Conservation (phyloP, 2,797 vertebrate genomes). For the Apodemus agrarius region DNA sequence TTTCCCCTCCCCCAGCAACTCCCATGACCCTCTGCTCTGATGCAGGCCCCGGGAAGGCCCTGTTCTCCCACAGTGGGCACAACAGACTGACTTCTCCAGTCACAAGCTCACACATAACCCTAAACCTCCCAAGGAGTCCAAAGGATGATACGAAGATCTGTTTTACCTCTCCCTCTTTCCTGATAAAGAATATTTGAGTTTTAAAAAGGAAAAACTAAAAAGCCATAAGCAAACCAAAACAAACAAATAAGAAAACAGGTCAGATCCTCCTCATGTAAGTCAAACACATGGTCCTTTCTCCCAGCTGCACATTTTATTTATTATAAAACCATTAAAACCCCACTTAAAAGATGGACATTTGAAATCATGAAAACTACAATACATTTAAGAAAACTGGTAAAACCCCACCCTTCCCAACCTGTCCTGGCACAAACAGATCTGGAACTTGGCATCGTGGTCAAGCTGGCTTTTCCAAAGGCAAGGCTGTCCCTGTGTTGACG, state of each 20-base stretch:
- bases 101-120: not conserved
- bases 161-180: not conserved
- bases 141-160: not conserved
- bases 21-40: not conserved
- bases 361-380: not conserved
- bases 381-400: not conserved
- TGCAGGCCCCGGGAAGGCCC: not conserved
- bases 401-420: not conserved
- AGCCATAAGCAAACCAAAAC: not conserved
- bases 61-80: not conserved
- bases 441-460: not conserved
- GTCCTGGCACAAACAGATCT: not conserved
- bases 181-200: not conserved
- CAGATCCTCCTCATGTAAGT: not conserved
- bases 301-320: not conserved
- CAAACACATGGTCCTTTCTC: not conserved
- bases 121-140: not conserved
- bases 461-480: not conserved
- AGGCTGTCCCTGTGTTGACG: not conserved
- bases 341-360: not conserved
- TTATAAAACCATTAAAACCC: not conserved
- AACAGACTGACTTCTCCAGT: not conserved
- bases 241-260: not conserved
- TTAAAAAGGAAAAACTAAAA: not conserved
- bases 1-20: not conserved